Percentiles rank a stretch among this genome's conserved stretches.
phyloP scores from a whole-genome alignment of 2,888 invertebrate species.

The Plagiodera versicolora region DNA sequence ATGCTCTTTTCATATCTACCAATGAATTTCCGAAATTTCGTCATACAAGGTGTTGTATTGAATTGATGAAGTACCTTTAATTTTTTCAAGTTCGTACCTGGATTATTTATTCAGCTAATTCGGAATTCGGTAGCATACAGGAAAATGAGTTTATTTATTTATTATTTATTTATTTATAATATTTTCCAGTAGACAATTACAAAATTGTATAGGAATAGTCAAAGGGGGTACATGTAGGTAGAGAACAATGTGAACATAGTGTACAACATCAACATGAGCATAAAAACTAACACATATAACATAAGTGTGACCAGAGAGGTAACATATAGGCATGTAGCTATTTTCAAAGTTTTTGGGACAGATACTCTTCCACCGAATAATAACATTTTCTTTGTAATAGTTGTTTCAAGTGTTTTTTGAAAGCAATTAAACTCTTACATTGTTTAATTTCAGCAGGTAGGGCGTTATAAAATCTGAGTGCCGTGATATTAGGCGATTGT shows the following conservation, averaged over 20 bases:
- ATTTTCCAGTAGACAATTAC: constrained; percentile 1
- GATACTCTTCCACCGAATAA: constrained; percentile 1
- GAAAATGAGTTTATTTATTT: too few species aligned
- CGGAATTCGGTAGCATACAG: too few species aligned
- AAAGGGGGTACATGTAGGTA: background rate
- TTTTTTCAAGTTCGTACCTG: too few species aligned
- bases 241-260: background rate
- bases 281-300: background rate
- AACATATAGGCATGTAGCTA: background rate
- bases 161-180: background rate
- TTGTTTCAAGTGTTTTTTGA: background rate
- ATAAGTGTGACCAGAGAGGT: background rate
- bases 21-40: too few species aligned
- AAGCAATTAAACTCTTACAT: background rate
- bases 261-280: background rate
- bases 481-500: background rate
- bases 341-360: constrained; percentile 1
- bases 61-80: too few species aligned
- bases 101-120: too few species aligned
- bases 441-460: constrained; percentile 4
- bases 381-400: background rate
- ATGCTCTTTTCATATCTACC: too few species aligned
- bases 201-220: constrained; percentile 6
- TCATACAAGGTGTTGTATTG: too few species aligned
- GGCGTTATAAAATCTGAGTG: background rate